phyloP scores from a whole-genome alignment of 2,797 vertebrate species.

The Melanogrammus aeglefinus region DNA sequence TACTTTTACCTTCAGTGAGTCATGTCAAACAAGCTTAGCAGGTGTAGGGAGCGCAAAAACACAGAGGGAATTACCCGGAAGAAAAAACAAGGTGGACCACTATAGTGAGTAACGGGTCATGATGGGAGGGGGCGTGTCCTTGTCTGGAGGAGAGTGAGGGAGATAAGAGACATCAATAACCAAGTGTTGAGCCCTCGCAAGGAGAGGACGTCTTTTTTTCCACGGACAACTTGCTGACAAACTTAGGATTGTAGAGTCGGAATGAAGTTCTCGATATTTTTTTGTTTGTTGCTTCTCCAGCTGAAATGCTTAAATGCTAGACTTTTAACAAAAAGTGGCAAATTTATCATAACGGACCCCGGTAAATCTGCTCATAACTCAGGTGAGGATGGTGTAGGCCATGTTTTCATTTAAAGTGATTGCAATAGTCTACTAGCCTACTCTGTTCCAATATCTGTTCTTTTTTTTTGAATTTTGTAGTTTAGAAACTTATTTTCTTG shows the following conservation, averaged over 20 bases:
- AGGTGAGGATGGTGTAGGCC: neutral
- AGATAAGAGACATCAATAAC: neutral
- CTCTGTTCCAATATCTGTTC: too few relatives aligned
- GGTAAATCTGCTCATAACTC: neutral
- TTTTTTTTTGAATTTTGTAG: neutral
- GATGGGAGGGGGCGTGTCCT: too few relatives aligned
- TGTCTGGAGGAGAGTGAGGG: neutral
- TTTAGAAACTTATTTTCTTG: neutral
- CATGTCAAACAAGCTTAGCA: too few relatives aligned
- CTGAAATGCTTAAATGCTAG: neutral
- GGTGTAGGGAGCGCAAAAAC: too few relatives aligned
- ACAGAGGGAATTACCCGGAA: too few relatives aligned
- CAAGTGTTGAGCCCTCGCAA: neutral
- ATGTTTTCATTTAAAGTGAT: neutral
- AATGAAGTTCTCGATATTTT: neutral
- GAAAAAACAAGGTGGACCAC: too few relatives aligned
- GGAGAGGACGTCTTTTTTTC: neutral
- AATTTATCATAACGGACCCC: neutral
- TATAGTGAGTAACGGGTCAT: too few relatives aligned
- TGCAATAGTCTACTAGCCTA: too few relatives aligned
- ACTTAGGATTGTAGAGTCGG: neutral
- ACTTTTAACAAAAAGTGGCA: neutral
- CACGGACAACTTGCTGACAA: neutral
- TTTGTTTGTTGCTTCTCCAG: neutral
- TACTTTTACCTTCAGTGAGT: too few relatives aligned